phyloP scores from a whole-genome alignment of 1,140 invertebrate genomes.

The Brachionus calyciflorus region DNA sequence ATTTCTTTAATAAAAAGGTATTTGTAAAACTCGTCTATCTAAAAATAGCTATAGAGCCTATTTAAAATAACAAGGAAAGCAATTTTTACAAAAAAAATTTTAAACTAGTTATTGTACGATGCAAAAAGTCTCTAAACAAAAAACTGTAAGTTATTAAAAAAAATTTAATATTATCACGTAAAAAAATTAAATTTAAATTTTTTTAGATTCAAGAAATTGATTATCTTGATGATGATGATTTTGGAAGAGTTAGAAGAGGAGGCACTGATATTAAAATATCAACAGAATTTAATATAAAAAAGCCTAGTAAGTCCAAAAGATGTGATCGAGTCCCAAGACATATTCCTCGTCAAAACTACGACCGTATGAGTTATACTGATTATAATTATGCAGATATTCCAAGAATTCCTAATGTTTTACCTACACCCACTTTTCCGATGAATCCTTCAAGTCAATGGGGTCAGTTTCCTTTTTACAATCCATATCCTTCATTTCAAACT shows the following conservation, averaged over 20 bases:
- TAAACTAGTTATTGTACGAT: neutral
- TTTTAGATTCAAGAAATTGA: slow-evolving; percentile 1
- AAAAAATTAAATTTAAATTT: neutral
- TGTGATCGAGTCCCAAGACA: too few species aligned
- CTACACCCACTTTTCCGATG: too few species aligned
- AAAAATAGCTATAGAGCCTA: neutral
- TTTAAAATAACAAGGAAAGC: neutral
- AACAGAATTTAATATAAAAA: neutral
- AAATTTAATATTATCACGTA: neutral
- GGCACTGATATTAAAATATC: slow-evolving; percentile 16
- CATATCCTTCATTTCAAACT: neutral
- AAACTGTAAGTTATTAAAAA: neutral
- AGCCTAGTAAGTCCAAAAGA: neutral
- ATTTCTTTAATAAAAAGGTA: too few species aligned
- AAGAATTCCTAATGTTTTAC: too few species aligned
- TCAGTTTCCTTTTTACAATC: too few species aligned
- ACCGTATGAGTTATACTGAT: too few species aligned
- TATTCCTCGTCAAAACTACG: too few species aligned
- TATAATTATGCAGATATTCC: too few species aligned
- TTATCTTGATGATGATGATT: neutral
- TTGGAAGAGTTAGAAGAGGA: neutral
- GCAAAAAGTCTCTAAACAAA: slow-evolving; percentile 34
- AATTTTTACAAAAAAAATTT: neutral
- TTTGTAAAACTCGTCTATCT: neutral
- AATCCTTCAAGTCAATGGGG: too few species aligned